Conservation (phyloP, 2,797 vertebrate genomes). For the Darevskia mixta region DNA sequence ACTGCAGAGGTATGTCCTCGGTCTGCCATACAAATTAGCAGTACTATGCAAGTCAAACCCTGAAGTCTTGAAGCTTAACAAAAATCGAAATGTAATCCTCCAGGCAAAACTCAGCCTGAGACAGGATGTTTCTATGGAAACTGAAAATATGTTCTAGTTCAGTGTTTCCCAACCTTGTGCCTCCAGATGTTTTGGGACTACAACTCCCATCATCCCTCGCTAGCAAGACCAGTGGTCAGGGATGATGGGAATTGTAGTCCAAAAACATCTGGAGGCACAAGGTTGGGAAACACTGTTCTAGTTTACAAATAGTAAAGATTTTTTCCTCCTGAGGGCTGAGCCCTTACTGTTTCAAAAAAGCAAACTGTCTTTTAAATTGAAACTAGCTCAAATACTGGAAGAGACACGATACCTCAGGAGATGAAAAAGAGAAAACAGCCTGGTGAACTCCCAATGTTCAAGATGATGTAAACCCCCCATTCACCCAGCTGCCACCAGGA, state of each 20-base stretch:
- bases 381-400: not conserved
- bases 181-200: too few relatives aligned
- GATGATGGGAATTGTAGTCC: too few relatives aligned
- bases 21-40: not conserved
- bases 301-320: not conserved
- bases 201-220: too few relatives aligned
- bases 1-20: not conserved
- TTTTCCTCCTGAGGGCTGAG: not conserved
- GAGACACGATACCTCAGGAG: not conserved
- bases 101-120: not conserved
- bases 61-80: not conserved
- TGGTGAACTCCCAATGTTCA: not conserved
- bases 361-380: not conserved
- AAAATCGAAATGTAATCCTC: not conserved
- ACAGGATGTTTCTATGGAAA: not conserved
- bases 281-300: too few relatives aligned
- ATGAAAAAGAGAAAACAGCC: not conserved
- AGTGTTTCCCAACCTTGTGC: too few relatives aligned
- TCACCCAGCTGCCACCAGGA: not conserved
- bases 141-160: not conserved
- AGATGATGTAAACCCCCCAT: not conserved
- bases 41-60: not conserved
- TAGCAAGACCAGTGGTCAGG: too few relatives aligned
- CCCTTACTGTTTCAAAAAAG: not conserved
- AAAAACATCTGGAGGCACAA: too few relatives aligned